phyloP scores from a whole-genome alignment of 2,113 vertebrate species.

The Salvelinus alpinus region DNA sequence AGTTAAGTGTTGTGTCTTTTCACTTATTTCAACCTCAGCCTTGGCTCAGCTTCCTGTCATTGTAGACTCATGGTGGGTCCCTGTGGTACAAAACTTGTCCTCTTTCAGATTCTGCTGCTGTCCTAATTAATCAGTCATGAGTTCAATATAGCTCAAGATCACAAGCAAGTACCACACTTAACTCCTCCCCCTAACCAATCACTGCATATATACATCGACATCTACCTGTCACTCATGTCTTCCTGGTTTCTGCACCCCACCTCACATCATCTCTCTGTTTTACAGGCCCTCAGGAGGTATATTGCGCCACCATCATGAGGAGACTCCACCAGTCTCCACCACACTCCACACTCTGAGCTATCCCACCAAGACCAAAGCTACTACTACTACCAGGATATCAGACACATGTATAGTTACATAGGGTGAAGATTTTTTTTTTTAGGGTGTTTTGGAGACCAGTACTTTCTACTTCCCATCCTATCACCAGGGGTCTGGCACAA shows the following conservation, averaged over 20 bases:
- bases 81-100: too few relatives aligned
- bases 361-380: too few relatives aligned
- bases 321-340: too few relatives aligned
- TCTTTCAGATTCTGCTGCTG: neutral
- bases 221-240: neutral
- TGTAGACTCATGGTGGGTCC: too few relatives aligned
- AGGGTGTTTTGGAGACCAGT: neutral
- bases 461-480: neutral
- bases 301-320: too few relatives aligned
- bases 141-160: neutral
- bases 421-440: too few relatives aligned
- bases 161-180: neutral
- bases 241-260: neutral
- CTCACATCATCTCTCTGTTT: neutral
- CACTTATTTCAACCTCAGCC: too few relatives aligned
- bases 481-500: neutral
- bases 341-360: too few relatives aligned
- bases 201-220: neutral
- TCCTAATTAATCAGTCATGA: neutral
- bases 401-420: too few relatives aligned
- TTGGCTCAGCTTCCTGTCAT: too few relatives aligned
- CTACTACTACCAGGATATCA: too few relatives aligned
- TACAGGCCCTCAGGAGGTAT: neutral
- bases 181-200: neutral
- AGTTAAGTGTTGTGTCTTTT: too few relatives aligned